Conservation (phyloP, 2,797 vertebrate species). For the Trematomus bernacchii region DNA sequence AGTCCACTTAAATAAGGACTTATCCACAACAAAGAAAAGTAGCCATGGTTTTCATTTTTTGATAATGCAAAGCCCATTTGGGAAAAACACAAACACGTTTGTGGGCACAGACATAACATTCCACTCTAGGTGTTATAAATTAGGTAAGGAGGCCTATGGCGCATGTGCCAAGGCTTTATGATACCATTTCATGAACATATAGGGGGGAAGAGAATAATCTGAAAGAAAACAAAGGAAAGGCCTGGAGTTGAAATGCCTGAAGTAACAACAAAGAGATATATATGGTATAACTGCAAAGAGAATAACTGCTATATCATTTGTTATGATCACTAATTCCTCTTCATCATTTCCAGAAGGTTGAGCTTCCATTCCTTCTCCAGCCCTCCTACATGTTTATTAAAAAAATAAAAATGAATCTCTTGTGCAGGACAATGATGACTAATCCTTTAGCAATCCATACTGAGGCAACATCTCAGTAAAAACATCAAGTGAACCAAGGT, state of each 20-base stretch:
- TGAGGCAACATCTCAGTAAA: constrained; percentile 12
- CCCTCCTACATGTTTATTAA: constrained; percentile 1
- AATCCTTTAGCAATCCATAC: constrained; percentile 26
- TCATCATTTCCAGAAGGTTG: constrained; percentile 2
- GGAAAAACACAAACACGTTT: background rate
- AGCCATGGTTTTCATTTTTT: background rate
- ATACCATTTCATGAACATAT: background rate
- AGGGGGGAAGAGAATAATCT: background rate
- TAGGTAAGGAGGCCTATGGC: background rate
- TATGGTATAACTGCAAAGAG: background rate
- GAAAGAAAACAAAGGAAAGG: background rate
- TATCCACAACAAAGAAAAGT: background rate
- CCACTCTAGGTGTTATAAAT: background rate
- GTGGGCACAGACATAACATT: background rate
- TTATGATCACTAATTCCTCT: constrained; percentile 2
- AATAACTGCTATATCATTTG: background rate
- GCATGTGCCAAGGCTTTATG: background rate
- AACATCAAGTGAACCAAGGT: constrained; percentile 24
- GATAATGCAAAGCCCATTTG: background rate
- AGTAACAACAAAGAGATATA: too few relatives aligned
- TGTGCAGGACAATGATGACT: constrained; percentile 20
- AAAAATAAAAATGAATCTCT: constrained; percentile 5
- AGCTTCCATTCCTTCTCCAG: constrained; percentile 2
- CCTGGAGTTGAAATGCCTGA: background rate
- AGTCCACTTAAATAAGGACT: constrained; percentile 6